Conservation (phyloP, 2,797 vertebrate genomes). For the Spea hammondii region DNA sequence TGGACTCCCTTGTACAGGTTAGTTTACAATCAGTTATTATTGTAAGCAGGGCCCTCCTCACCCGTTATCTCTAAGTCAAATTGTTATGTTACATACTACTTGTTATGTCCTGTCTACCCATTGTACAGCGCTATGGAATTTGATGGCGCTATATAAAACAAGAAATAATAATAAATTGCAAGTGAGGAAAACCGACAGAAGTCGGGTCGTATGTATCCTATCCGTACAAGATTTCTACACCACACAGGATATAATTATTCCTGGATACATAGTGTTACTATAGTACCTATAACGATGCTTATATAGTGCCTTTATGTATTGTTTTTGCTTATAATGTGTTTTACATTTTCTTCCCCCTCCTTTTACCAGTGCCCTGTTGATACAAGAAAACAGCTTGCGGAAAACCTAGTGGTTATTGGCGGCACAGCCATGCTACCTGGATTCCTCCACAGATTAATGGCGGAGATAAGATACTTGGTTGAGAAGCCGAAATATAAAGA, state of each 20-base stretch:
- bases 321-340: neutral
- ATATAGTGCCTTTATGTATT: neutral
- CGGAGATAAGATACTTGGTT: conserved; percentile 88
- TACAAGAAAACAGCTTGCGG: conserved; percentile 90
- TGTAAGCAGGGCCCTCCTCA: neutral
- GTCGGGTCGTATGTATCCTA: too few species aligned
- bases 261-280: too few species aligned
- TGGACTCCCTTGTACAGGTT: conserved; percentile 94
- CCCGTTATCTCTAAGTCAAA: too few species aligned
- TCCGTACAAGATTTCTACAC: too few species aligned
- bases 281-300: too few species aligned
- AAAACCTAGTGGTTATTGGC: conserved; percentile 93
- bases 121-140: too few species aligned
- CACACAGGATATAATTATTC: too few species aligned
- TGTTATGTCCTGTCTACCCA: too few species aligned
- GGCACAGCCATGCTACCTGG: conserved; percentile 94
- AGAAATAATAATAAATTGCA: too few species aligned
- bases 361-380: conserved; percentile 88
- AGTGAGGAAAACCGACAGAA: too few species aligned
- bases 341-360: conserved; percentile 5
- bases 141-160: too few species aligned
- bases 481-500: conserved; percentile 90
- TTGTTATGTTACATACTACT: too few species aligned
- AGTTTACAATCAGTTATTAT: neutral
- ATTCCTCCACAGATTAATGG: conserved; percentile 90